phyloP scores from a whole-genome alignment of 2,113 vertebrate species.

The Eptesicus fuscus region DNA sequence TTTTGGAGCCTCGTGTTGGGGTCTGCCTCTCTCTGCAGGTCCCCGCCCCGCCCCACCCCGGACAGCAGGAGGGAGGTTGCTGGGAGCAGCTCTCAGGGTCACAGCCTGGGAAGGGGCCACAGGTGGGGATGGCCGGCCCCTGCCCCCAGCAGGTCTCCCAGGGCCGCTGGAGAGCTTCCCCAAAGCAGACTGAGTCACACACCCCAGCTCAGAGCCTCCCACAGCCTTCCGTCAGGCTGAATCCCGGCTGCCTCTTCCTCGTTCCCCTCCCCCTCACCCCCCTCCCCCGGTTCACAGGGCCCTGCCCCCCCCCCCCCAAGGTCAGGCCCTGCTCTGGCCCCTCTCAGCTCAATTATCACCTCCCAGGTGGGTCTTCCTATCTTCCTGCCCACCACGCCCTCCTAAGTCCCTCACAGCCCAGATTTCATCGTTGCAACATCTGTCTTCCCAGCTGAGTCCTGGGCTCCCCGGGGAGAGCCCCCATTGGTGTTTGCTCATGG shows the following conservation, averaged over 20 bases:
- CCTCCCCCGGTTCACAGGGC: too few species aligned
- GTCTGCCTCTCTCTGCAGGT: neutral
- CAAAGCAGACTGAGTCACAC: neutral
- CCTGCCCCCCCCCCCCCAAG: fast-evolving
- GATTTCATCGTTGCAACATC: neutral
- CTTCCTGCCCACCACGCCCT: neutral
- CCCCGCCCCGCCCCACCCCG: neutral
- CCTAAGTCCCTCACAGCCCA: neutral
- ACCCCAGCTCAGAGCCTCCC: neutral
- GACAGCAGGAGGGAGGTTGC: neutral
- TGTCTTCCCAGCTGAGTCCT: neutral
- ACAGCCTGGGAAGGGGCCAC: neutral
- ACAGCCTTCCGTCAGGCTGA: neutral
- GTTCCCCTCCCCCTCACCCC: fast-evolving
- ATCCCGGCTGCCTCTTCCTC: neutral
- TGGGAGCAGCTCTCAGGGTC: neutral
- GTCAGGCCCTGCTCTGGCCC: too few species aligned
- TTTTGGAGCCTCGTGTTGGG: neutral
- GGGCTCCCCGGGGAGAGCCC: neutral
- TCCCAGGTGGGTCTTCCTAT: neutral
- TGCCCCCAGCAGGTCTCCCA: fast-evolving
- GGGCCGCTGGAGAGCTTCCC: neutral
- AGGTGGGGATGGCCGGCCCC: neutral
- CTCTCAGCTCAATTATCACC: neutral
- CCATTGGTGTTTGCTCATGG: neutral